These are phyloP conservation scores for Brachyistius frenatus DNA, from an alignment of 2,113 vertebrate genomes.

Conservation along the genomic window DNA sequence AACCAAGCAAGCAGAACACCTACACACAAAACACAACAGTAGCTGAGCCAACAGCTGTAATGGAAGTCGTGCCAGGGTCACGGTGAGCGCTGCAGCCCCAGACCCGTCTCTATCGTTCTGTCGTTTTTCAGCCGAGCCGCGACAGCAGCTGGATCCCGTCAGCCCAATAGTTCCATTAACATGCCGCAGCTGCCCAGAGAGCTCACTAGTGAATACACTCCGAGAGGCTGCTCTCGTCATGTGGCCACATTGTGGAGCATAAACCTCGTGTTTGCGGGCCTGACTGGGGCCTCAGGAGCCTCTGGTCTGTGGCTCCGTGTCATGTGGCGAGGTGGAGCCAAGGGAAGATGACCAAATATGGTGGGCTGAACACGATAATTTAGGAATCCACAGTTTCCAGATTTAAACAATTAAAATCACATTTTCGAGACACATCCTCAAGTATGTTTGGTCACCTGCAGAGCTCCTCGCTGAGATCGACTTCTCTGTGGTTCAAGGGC, in stretches of 20 bases:
- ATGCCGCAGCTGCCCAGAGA: not conserved
- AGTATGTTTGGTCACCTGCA: too few species aligned
- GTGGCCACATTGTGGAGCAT: constrained; percentile 32
- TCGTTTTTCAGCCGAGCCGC: constrained; percentile 15
- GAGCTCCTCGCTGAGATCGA: not conserved
- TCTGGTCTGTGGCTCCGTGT: not conserved
- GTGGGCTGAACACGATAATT: not conserved
- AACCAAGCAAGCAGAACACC: constrained; percentile 23
- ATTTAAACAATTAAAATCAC: too few species aligned
- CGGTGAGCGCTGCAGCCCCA: constrained; percentile 7
- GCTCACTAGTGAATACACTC: constrained; percentile 36
- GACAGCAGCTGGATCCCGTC: constrained; percentile 61
- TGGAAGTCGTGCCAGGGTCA: constrained; percentile 29
- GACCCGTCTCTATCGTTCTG: constrained; percentile 31
- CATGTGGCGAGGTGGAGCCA: not conserved
- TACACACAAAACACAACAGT: constrained; percentile 10
- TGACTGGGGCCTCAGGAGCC: constrained; percentile 10
- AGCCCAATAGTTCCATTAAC: constrained; percentile 40
- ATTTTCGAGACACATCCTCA: too few species aligned
- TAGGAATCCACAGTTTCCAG: too few species aligned
- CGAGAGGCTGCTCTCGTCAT: constrained; percentile 8
- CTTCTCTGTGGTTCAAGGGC: constrained; percentile 9
- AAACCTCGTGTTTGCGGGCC: constrained; percentile 30
- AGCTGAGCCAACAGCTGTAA: constrained; percentile 13
- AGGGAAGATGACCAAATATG: constrained; percentile 9